Evolutionary conservation across 2,113 vertebrate genomes (phyloP).

Genomic region (Anas platyrhynchos): DNA sequence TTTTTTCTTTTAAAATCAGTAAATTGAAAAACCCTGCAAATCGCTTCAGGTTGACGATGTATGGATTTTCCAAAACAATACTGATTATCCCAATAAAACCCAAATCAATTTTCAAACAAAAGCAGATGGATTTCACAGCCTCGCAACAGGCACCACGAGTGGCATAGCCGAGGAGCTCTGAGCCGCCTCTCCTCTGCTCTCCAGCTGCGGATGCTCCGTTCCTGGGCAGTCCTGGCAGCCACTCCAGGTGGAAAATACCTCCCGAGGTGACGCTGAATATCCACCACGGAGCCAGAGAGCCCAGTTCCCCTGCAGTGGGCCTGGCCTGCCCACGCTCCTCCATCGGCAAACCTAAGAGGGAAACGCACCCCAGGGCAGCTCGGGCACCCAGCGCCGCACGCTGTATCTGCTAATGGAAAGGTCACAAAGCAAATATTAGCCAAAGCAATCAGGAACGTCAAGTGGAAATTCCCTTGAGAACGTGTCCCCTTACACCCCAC

Average conservation of each 20-base stretch:
- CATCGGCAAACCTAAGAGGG: not conserved
- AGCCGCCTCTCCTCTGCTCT: not conserved
- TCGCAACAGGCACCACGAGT: not conserved
- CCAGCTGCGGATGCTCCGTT: fast-evolving
- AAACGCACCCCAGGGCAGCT: not conserved
- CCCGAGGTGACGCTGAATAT: not conserved
- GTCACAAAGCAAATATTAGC: constrained; percentile 75
- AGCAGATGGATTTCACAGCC: not conserved
- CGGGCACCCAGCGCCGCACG: fast-evolving
- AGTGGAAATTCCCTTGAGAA: constrained; percentile 71
- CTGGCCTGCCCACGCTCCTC: not conserved
- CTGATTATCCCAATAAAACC: constrained; percentile 47
- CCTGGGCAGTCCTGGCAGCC: fast-evolving
- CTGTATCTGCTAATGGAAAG: constrained; percentile 52
- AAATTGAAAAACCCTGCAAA: not conserved
- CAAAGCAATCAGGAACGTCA: constrained; percentile 68
- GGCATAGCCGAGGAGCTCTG: not conserved
- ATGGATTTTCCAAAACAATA: constrained; percentile 55
- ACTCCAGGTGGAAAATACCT: not conserved
- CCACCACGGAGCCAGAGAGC: not conserved
- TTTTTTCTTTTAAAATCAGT: not conserved
- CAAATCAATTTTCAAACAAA: constrained; percentile 22
- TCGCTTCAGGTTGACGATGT: not conserved
- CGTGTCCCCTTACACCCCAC: constrained; percentile 71
- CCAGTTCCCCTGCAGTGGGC: fast-evolving